Base-by-base conservation (phyloP, 2,888 invertebrate species). In the Thereva unica region DNA sequence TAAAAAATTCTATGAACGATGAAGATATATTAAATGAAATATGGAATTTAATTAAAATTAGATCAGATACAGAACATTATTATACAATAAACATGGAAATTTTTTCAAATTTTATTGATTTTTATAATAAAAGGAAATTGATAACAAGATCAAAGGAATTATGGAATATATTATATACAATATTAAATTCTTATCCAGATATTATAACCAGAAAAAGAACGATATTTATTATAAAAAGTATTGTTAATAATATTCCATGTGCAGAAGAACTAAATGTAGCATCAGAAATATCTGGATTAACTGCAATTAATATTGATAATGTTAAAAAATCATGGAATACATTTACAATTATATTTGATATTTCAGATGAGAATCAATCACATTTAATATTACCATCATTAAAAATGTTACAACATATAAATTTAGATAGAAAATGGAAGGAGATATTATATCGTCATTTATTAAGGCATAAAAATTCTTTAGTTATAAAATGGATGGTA, bases 311-410 rank as follows among this genome's bases (percentile, higher is more conserved):
- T 37, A 41, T 41, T 23, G 42, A 56, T 38, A 41, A 66, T 23
- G 61, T 72, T 12, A 68, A 68, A 47, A 55, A 56, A 1, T 72
- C 73, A 4, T 79, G 77, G 77, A 45, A 64, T 4, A 66, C 73
- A 1, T 79, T 75, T 69, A 65, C 77, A 0, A 75, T 73, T 3
- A 73, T 78, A n/a, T 66, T 79, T 66, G 77, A 79, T 67, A 77
- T 74, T 57, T 68, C 79, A 3, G 78, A 79, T 59, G 78, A 78
- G 66, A 77, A 78, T 44, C 80, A 80, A 67, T 78, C 80, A 1
- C 79, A 80, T 67, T 66, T 80, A 4, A 75, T 79, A 40, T 65
- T 80, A n/a, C 79, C 80, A 8, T 75, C 78, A 0, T 57, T 79
- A 7, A 67, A 61, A 41, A 71, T 70, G 38, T 67, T 76, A 1